Percentiles rank a stretch among this genome's conserved stretches.
phyloP scores from a whole-genome alignment of 2,113 vertebrate genomes.

The Larimichthys polyactis region DNA sequence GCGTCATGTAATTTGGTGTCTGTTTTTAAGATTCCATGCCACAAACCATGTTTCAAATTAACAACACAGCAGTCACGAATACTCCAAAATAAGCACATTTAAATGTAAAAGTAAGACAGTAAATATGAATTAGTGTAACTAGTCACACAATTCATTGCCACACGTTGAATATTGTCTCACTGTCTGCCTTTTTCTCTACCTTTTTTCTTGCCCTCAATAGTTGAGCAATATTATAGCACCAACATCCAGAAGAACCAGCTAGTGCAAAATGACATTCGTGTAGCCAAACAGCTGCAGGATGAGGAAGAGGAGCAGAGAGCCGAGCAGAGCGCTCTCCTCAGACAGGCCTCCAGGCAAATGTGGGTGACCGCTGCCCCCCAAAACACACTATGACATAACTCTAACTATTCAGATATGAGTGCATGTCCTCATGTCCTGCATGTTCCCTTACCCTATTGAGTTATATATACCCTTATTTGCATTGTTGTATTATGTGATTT shows the following conservation, averaged over 20 bases:
- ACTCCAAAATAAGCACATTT: not conserved
- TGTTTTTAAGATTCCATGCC: constrained; percentile 8
- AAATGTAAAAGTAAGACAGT: not conserved
- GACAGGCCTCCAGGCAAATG: constrained; percentile 73
- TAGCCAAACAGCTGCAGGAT: constrained; percentile 82
- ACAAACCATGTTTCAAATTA: not conserved
- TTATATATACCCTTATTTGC: not conserved
- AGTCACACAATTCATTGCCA: not conserved
- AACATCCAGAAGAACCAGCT: constrained; percentile 84
- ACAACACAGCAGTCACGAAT: not conserved
- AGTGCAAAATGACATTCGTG: constrained; percentile 83
- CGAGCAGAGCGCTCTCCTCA: constrained; percentile 58
- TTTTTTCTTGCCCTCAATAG: constrained; percentile 43
- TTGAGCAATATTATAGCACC: constrained; percentile 85
- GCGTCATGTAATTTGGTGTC: not conserved
- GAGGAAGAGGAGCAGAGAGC: constrained; percentile 79
- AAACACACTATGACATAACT: not conserved
- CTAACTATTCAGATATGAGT: not conserved
- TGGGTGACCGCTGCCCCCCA: constrained; percentile 42
- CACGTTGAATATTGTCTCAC: not conserved
- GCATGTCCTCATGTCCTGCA: not conserved
- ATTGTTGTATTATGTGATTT: not conserved
- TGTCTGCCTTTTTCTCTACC: not conserved
- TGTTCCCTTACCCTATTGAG: not conserved
- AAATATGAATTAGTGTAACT: not conserved